These are phyloP conservation scores for Hipposideros larvatus DNA, from an alignment of 2,797 vertebrate species.

Conservation along the genomic window DNA sequence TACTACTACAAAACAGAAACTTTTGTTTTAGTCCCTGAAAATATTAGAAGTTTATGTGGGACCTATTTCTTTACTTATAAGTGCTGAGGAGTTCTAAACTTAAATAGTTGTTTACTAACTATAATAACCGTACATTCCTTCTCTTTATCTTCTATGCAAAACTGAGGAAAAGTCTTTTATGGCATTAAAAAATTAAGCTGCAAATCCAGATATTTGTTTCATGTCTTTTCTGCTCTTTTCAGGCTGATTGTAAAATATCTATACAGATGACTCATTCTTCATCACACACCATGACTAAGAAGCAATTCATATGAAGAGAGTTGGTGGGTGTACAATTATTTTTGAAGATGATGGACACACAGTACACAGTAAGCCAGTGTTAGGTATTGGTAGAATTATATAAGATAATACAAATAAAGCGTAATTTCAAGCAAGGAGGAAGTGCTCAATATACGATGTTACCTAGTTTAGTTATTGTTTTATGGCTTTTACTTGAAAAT, in stretches of 20 bases:
- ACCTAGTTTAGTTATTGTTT: background rate
- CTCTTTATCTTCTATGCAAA: conserved; percentile 30
- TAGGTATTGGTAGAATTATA: background rate
- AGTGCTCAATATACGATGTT: background rate
- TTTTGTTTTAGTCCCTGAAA: background rate
- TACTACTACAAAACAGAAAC: background rate
- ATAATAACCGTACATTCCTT: background rate
- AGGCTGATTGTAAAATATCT: background rate
- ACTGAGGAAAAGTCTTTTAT: background rate
- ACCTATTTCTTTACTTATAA: background rate
- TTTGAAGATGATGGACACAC: conserved; percentile 5
- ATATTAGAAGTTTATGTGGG: background rate
- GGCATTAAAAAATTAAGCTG: background rate
- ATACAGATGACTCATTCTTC: background rate
- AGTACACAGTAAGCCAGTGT: background rate
- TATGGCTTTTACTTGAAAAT: background rate
- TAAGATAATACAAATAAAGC: background rate
- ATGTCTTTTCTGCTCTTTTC: background rate
- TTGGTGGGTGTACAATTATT: background rate
- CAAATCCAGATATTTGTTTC: conserved; percentile 28
- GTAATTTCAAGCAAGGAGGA: background rate
- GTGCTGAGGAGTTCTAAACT: background rate
- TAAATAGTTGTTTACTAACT: conserved; percentile 9
- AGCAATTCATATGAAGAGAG: conserved; percentile 45
- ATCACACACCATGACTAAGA: background rate